Conservation (phyloP, 2,113 vertebrate genomes). For the Tragelaphus imberbis region DNA sequence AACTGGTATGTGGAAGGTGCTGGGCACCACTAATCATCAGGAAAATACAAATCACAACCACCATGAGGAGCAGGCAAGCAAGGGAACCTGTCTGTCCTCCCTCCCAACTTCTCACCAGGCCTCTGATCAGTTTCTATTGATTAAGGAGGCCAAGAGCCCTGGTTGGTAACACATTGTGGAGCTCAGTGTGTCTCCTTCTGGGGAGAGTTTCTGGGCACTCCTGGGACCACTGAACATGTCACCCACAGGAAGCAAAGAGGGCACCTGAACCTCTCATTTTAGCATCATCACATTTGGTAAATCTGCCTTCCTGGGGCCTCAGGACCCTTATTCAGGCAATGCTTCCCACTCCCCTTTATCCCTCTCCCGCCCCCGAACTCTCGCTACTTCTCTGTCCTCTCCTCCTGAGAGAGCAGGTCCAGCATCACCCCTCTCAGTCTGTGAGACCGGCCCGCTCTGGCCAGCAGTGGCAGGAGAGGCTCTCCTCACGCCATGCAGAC, state of each 20-base stretch:
- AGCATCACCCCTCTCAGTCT: not conserved
- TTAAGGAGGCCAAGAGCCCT: not conserved
- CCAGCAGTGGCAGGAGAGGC: not conserved
- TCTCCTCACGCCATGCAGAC: not conserved
- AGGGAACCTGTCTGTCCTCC: not conserved
- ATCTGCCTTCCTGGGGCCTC: not conserved
- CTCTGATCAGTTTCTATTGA: not conserved
- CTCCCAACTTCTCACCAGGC: not conserved
- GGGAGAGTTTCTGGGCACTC: not conserved
- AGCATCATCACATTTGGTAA: fast-evolving
- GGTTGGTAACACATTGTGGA: not conserved
- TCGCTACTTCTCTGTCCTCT: not conserved
- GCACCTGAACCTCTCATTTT: not conserved
- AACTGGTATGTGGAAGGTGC: not conserved
- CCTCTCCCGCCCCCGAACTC: not conserved
- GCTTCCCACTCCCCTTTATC: not conserved
- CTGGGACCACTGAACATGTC: not conserved
- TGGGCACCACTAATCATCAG: not conserved
- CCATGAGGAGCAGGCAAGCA: not conserved
- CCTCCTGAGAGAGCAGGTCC: not conserved
- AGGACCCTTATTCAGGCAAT: not conserved
- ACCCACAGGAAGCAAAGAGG: not conserved
- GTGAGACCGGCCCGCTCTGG: not conserved
- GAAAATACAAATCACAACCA: not conserved
- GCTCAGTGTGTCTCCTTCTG: not conserved